Percentiles rank a stretch among this genome's conserved stretches.
Evolutionary conservation across 1,140 invertebrate genomes (phyloP).

Genomic region (Nixonia krombeini): DNA sequence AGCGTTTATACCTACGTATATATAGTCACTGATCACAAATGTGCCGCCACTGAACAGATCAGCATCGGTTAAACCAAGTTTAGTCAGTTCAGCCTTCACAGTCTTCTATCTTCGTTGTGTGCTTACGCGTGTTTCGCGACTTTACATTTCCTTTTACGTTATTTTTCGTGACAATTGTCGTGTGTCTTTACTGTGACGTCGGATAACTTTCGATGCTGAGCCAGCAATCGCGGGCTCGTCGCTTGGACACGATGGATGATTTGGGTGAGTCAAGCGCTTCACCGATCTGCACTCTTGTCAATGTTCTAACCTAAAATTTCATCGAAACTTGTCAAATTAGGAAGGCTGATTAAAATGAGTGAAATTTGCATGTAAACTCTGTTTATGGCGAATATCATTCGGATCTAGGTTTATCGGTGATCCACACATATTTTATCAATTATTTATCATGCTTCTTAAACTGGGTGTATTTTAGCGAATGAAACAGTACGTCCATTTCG

Average conservation of each 20-base stretch:
- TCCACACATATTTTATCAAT: too few species aligned
- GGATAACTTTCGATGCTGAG: background rate
- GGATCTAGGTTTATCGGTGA: too few species aligned
- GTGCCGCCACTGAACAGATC: background rate
- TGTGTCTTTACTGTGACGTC: background rate
- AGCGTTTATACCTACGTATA: too few species aligned
- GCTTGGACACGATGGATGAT: constrained; percentile 52
- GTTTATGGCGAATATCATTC: too few species aligned
- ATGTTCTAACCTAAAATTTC: background rate
- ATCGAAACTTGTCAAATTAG: background rate
- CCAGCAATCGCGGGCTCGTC: constrained; percentile 2
- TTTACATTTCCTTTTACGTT: background rate
- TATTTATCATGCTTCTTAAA: too few species aligned
- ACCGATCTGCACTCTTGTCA: background rate
- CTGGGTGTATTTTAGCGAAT: too few species aligned
- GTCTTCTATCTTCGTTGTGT: background rate
- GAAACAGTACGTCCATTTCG: too few species aligned
- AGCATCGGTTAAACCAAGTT: too few species aligned
- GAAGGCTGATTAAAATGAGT: background rate
- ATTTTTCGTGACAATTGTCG: background rate
- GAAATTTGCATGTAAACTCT: background rate
- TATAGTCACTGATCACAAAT: too few species aligned
- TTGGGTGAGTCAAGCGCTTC: constrained; percentile 49
- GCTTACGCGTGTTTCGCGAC: background rate
- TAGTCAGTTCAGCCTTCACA: too few species aligned